Evolutionary conservation across 2,797 vertebrate species (phyloP).

Genomic region (Microhierax caerulescens): DNA sequence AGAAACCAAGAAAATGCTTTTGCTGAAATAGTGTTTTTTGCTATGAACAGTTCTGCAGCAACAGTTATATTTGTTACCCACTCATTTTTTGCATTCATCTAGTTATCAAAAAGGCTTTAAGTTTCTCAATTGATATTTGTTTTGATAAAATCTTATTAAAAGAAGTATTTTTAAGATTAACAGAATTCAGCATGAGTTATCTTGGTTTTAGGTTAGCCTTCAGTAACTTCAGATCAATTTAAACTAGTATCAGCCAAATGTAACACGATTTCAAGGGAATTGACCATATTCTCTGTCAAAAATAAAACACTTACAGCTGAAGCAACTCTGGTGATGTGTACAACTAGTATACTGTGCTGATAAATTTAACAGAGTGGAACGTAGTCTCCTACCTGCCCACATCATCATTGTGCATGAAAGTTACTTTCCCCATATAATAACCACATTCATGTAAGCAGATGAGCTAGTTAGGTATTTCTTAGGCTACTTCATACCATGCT

Average conservation of each 20-base stretch:
- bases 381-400: background rate
- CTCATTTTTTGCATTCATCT: background rate
- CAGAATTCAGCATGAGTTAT: background rate
- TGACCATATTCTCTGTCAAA: background rate
- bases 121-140: background rate
- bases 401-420: background rate
- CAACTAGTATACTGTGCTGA: background rate
- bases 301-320: background rate
- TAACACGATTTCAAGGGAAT: background rate
- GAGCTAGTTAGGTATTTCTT: background rate
- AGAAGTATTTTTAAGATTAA: background rate
- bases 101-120: background rate
- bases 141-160: background rate
- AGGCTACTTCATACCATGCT: background rate
- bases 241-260: background rate
- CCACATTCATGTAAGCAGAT: background rate
- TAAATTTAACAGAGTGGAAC: background rate
- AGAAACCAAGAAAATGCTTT: background rate
- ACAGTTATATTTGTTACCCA: background rate
- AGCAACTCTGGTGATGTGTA: background rate
- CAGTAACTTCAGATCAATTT: background rate
- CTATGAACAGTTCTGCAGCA: background rate
- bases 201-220: background rate
- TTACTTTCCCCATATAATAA: background rate
- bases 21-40: background rate